Evolutionary conservation across 2,797 vertebrate species (phyloP).

Genomic region (Triplophysa bombifrons): DNA sequence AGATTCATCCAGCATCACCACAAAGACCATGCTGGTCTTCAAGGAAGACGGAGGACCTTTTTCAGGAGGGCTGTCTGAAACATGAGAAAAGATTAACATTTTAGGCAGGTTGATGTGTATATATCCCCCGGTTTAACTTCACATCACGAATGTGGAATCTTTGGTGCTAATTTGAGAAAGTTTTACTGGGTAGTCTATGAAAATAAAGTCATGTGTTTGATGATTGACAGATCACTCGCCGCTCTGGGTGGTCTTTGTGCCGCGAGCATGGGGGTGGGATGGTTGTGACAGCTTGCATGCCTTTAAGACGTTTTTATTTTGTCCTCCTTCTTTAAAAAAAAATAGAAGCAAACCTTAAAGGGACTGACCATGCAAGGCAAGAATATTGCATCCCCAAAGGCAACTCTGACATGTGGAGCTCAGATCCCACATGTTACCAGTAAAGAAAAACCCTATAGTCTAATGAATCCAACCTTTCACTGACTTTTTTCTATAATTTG

Average conservation of each 20-base stretch:
- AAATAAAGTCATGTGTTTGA: slow-evolving; percentile 43
- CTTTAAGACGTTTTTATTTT: slow-evolving; percentile 64
- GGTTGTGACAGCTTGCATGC: slow-evolving; percentile 58
- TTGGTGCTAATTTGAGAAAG: slow-evolving; percentile 39
- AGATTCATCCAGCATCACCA: neutral
- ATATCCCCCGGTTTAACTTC: slow-evolving; percentile 24
- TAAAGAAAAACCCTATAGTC: slow-evolving; percentile 55
- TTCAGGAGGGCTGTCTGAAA: slow-evolving; percentile 6
- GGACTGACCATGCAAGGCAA: slow-evolving; percentile 57
- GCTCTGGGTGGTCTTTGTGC: slow-evolving; percentile 72
- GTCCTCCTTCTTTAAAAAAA: slow-evolving; percentile 37
- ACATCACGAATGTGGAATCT: slow-evolving; percentile 26
- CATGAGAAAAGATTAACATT: neutral
- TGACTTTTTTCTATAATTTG: slow-evolving; percentile 30
- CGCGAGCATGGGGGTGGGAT: slow-evolving; percentile 33
- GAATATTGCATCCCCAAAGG: slow-evolving; percentile 56
- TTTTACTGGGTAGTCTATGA: slow-evolving; percentile 28
- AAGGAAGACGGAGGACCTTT: too few species aligned
- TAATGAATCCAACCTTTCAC: slow-evolving; percentile 53
- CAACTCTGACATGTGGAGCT: slow-evolving; percentile 51
- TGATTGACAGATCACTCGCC: slow-evolving; percentile 70
- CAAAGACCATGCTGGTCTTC: neutral
- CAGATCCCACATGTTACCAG: slow-evolving; percentile 49
- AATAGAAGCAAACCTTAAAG: slow-evolving; percentile 60
- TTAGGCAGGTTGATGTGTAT: slow-evolving; percentile 10